phyloP scores from a whole-genome alignment of 1,140 invertebrate genomes.

The Drosophila erecta region DNA sequence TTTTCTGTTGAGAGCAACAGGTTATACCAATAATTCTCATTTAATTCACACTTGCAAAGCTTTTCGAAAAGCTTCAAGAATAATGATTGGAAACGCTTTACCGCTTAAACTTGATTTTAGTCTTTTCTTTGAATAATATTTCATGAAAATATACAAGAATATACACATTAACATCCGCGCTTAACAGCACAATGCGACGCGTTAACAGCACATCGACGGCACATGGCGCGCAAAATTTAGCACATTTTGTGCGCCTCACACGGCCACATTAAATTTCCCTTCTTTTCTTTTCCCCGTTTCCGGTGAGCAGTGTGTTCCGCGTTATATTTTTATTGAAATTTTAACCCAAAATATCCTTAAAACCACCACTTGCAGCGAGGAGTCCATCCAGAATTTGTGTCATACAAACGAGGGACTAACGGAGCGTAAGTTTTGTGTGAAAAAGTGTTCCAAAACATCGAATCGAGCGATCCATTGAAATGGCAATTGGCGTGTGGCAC shows the following conservation, averaged over 20 bases:
- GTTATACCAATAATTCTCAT: too few relatives aligned
- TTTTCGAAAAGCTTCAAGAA: too few relatives aligned
- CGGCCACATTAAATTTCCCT: constrained; percentile 16
- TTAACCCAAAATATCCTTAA: constrained; percentile 6
- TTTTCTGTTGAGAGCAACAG: too few relatives aligned
- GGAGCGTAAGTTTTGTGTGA: constrained; percentile 11
- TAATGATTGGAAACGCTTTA: too few relatives aligned
- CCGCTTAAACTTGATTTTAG: too few relatives aligned
- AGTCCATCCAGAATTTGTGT: constrained; percentile 17
- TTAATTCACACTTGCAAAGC: too few relatives aligned
- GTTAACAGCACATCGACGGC: constrained; percentile 6
- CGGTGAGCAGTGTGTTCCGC: constrained; percentile 7
- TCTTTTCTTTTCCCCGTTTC: constrained; percentile 19
- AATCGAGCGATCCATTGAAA: too few relatives aligned
- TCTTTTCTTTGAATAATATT: neutral
- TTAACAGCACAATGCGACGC: neutral
- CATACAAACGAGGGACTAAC: constrained; percentile 11
- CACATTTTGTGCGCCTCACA: neutral
- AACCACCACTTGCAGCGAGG: constrained; percentile 1
- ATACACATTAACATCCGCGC: neutral
- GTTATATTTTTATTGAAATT: constrained; percentile 9
- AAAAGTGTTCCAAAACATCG: neutral
- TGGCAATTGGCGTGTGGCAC: constrained; percentile 4
- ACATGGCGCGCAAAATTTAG: neutral
- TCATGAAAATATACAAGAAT: neutral